phyloP scores from a whole-genome alignment of 2,888 invertebrate genomes.

The Achlya flavicornis region DNA sequence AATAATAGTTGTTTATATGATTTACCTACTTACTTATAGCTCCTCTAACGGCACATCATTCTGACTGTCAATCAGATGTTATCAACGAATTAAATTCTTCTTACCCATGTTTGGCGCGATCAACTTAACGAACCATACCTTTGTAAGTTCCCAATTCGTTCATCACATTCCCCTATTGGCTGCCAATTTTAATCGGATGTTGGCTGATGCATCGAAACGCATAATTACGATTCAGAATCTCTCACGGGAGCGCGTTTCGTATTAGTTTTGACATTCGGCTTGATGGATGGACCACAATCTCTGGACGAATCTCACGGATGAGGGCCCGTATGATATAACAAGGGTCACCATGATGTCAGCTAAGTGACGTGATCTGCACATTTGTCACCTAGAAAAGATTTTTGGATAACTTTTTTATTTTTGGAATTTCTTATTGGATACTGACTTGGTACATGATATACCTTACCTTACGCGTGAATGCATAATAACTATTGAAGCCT shows the following conservation, averaged over 20 bases:
- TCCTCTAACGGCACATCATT: neutral
- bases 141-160: slow-evolving; percentile 34
- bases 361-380: slow-evolving; percentile 5
- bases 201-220: slow-evolving; percentile 73
- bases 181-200: slow-evolving; percentile 83
- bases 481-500: no score
- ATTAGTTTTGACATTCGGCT: slow-evolving; percentile 83
- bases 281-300: slow-evolving; percentile 82
- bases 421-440: no score
- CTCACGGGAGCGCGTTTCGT: slow-evolving; percentile 78
- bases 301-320: slow-evolving; percentile 74
- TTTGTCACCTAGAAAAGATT: neutral
- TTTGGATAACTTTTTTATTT: neutral
- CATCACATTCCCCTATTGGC: slow-evolving; percentile 66
- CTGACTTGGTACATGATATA: no score
- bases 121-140: slow-evolving; percentile 10
- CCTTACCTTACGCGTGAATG: no score
- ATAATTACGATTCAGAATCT: slow-evolving; percentile 77
- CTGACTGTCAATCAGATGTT: slow-evolving; percentile 26
- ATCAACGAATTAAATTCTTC: slow-evolving; percentile 39
- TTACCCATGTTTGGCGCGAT: slow-evolving; percentile 18
- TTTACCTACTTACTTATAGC: neutral
- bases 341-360: slow-evolving; percentile 11
- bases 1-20: no score
- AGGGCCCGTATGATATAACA: slow-evolving; percentile 60